These are phyloP conservation scores for Cephus pulcher DNA, from an alignment of 2,888 invertebrate species.

Conservation along the genomic window DNA sequence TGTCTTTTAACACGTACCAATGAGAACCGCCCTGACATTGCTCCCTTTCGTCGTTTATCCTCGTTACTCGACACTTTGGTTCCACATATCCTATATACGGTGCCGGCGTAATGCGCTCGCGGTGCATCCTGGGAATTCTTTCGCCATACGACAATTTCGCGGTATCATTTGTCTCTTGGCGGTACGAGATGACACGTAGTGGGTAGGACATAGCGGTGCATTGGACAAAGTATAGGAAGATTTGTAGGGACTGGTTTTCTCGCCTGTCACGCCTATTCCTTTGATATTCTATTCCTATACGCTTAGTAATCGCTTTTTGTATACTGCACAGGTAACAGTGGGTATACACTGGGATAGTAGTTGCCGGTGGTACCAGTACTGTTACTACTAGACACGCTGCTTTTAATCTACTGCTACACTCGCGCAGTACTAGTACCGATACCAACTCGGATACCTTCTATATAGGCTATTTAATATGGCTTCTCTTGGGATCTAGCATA, in stretches of 20 bases:
- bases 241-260: constrained; percentile 56
- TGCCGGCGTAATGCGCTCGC: background rate
- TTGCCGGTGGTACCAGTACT: background rate
- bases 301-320: constrained; percentile 3
- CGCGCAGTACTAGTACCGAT: background rate
- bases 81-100: background rate
- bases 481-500: background rate
- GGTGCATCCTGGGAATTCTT: background rate
- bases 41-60: background rate
- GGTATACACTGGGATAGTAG: background rate
- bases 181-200: background rate
- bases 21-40: background rate
- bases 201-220: background rate
- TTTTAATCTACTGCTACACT: background rate
- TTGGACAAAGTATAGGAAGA: constrained; percentile 30
- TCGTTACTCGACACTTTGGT: background rate
- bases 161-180: background rate
- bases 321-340: background rate
- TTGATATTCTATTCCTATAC: background rate
- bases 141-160: background rate
- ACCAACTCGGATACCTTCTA: background rate
- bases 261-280: constrained; percentile 23
- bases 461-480: background rate
- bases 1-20: constrained; percentile 45
- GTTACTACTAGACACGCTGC: background rate